Evolutionary conservation across 1,140 invertebrate genomes (phyloP).

Genomic region (Cydia fagiglandana): DNA sequence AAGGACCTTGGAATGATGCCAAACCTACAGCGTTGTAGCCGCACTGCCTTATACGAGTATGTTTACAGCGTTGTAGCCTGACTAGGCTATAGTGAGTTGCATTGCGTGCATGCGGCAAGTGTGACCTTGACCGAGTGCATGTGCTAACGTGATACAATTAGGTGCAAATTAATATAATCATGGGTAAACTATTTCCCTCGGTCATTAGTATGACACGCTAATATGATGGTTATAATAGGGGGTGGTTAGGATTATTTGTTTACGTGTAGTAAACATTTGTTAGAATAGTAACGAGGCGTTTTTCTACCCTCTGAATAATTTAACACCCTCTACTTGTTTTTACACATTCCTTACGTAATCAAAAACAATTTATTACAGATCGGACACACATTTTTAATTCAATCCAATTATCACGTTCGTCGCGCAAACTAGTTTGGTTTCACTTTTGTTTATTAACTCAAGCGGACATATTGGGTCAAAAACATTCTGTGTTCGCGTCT

Average conservation of each 20-base stretch:
- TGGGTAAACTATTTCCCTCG: background rate
- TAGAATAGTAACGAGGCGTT: no score
- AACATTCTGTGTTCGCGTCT: no score
- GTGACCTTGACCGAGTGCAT: background rate
- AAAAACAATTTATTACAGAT: no score
- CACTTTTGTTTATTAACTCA: no score
- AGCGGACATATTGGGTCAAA: no score
- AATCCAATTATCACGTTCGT: no score
- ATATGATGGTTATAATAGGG: background rate
- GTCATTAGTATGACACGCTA: background rate
- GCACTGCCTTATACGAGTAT: background rate
- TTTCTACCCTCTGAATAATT: no score
- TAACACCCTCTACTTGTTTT: no score
- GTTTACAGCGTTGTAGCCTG: background rate
- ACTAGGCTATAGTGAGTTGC: background rate
- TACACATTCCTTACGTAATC: no score
- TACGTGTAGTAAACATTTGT: background rate
- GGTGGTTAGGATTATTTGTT: background rate
- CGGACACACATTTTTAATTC: no score
- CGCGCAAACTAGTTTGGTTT: no score
- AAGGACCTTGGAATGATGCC: background rate
- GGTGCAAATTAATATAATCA: constrained; percentile 1
- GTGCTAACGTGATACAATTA: constrained; percentile 7
- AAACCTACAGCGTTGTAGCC: background rate
- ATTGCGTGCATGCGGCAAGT: constrained; percentile 10